phyloP scores from a whole-genome alignment of 1,140 invertebrate species.

The Ceratitis capitata region DNA sequence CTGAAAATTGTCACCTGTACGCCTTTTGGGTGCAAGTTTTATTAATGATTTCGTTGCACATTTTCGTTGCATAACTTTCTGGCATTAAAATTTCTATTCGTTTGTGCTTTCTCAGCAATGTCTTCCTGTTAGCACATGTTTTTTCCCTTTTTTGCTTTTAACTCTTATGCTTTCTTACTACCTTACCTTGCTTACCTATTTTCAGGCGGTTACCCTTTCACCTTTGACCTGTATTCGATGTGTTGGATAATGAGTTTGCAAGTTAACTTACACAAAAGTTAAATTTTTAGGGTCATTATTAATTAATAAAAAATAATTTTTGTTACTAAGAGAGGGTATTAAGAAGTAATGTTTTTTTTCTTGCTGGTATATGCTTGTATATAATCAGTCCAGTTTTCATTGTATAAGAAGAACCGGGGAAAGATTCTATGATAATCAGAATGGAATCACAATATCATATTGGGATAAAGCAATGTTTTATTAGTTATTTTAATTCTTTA shows the following conservation, averaged over 20 bases:
- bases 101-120: not conserved
- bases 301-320: too few relatives aligned
- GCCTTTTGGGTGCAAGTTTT: conserved; percentile 16
- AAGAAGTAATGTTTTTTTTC: too few relatives aligned
- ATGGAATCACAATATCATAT: conserved; percentile 75
- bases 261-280: too few relatives aligned
- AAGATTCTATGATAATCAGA: conserved; percentile 76
- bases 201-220: not conserved
- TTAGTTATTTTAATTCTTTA: too few relatives aligned
- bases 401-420: conserved; percentile 74
- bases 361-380: too few relatives aligned
- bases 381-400: conserved; percentile 39
- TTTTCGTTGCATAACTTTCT: not conserved
- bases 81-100: not conserved
- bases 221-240: conserved; percentile 2
- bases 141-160: not conserved
- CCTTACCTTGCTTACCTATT: not conserved
- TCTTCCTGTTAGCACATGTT: not conserved
- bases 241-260: not conserved
- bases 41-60: conserved; percentile 20
- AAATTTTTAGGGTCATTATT: too few relatives aligned
- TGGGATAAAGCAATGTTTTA: too few relatives aligned
- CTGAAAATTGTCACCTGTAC: not conserved
- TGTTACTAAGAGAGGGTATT: too few relatives aligned
- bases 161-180: not conserved